Evolutionary conservation across 2,113 vertebrate genomes (phyloP).

Genomic region (Phocoena sinus): DNA sequence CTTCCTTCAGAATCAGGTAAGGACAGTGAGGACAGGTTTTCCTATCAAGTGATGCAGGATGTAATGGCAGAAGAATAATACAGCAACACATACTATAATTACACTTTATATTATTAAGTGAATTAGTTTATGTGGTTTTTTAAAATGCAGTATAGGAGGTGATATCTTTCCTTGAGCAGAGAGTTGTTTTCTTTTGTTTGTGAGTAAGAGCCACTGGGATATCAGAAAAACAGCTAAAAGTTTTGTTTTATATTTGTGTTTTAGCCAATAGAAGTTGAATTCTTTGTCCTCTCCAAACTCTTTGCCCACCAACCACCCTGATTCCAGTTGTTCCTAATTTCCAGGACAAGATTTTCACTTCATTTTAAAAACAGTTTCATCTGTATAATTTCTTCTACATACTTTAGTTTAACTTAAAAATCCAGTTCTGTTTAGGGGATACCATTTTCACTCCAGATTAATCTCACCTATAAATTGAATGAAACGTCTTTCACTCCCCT

Average conservation of each 20-base stretch:
- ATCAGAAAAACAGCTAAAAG: not conserved
- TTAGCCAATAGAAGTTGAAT: not conserved
- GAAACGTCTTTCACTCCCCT: not conserved
- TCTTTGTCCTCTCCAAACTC: not conserved
- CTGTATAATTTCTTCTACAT: not conserved
- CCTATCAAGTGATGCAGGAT: not conserved
- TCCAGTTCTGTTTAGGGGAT: not conserved
- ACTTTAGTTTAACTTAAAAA: not conserved
- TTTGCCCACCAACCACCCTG: accelerated
- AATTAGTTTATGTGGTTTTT: not conserved
- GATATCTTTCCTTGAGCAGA: not conserved
- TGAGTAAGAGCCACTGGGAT: accelerated
- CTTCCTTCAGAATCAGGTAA: not conserved
- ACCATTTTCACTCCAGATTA: not conserved
- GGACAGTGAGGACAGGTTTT: not conserved
- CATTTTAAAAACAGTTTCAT: not conserved
- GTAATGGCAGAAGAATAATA: not conserved
- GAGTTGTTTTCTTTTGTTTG: not conserved
- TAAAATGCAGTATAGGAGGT: not conserved
- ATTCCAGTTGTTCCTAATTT: not conserved
- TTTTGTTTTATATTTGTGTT: not conserved
- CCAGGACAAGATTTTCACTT: not conserved
- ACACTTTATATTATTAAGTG: not conserved
- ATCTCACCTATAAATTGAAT: not conserved
- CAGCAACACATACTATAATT: not conserved